phyloP scores from a whole-genome alignment of 37 sponge, comb jelly and placozoan genomes.

The Beroe forskalii region DNA sequence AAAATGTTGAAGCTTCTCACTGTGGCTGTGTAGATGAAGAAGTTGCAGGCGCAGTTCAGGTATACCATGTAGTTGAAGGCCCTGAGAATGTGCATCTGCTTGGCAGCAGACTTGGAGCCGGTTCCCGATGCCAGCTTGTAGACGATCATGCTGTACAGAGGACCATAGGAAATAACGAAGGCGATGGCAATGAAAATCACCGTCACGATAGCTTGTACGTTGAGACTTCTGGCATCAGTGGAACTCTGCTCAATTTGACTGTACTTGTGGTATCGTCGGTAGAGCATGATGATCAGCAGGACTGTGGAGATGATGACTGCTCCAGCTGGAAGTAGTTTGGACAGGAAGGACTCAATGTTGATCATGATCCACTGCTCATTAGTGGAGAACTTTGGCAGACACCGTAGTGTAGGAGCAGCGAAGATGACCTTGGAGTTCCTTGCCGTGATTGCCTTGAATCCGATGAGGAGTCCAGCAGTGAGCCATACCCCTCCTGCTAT shows the following conservation, averaged over 20 bases:
- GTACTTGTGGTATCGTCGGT: neutral
- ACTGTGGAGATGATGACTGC: neutral
- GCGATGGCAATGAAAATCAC: neutral
- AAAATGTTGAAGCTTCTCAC: neutral
- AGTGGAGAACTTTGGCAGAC: neutral
- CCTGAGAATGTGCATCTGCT: neutral
- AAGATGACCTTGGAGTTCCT: neutral
- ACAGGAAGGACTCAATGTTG: neutral
- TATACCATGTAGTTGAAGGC: neutral
- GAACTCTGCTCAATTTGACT: neutral
- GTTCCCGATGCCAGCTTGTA: neutral
- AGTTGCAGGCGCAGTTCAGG: neutral
- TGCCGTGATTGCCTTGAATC: neutral
- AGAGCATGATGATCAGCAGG: neutral
- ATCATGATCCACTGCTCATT: neutral
- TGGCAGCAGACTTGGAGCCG: neutral
- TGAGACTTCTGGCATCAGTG: neutral
- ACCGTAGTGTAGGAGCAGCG: neutral
- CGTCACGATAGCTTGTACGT: neutral
- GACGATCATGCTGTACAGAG: neutral
- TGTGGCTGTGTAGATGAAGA: neutral
- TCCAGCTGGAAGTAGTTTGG: neutral
- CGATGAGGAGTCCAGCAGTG: neutral
- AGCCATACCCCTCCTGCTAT: neutral
- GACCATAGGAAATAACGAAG: neutral